A percentile compares a stretch with the other conserved stretches of the same genome.
These are phyloP conservation scores for Eonycteris spelaea DNA, from an alignment of 2,113 vertebrate genomes.

Conservation along the genomic window DNA sequence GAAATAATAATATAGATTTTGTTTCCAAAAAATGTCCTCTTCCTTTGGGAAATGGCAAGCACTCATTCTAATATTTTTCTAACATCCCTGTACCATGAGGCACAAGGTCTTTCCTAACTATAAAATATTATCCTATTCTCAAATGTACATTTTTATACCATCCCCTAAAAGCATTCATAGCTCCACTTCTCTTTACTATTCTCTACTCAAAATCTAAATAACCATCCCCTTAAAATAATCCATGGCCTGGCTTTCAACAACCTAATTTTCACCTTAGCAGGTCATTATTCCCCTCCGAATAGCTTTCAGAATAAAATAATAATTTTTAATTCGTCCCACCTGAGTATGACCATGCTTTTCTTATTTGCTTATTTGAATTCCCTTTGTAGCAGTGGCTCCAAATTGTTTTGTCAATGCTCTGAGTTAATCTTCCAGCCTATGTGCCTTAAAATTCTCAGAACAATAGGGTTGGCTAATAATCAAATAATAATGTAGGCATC, in stretches of 20 bases:
- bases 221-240: neutral
- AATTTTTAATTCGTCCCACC: neutral
- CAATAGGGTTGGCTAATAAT: neutral
- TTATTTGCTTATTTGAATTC: neutral
- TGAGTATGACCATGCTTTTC: neutral
- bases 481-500: neutral
- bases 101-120: neutral
- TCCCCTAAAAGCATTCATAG: neutral
- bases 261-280: constrained; percentile 8
- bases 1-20: neutral
- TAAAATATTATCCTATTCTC: neutral
- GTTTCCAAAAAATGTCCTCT: neutral
- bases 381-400: neutral
- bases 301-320: neutral
- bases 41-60: neutral
- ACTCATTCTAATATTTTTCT: neutral
- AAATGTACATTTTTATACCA: constrained; percentile 4
- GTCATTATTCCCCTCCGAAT: neutral
- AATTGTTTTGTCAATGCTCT: neutral
- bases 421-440: neutral
- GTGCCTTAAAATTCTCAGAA: neutral
- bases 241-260: neutral
- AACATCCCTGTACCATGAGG: neutral
- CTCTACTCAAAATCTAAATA: neutral
- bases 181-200: neutral